Evolutionary conservation across 2,113 vertebrate species (phyloP).

Genomic region (Istiophorus platypterus): DNA sequence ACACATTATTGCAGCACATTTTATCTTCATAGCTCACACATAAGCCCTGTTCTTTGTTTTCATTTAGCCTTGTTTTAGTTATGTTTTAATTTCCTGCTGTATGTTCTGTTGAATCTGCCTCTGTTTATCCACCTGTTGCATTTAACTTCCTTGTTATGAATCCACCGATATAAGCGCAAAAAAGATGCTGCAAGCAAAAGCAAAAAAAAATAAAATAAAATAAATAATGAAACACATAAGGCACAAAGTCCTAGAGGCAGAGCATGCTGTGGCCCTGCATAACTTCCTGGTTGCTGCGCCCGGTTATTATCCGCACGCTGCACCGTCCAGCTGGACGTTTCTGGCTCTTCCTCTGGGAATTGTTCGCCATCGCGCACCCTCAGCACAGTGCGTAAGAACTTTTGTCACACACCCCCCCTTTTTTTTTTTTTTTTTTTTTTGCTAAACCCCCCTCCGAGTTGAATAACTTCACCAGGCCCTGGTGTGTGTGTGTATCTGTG

Average conservation of each 20-base stretch:
- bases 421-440: no score
- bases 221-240: no score
- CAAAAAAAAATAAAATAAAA: no score
- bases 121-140: conserved; percentile 15
- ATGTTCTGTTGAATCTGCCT: neutral
- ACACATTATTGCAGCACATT: neutral
- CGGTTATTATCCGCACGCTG: conserved; percentile 62
- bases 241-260: neutral
- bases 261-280: conserved; percentile 8
- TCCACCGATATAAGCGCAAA: neutral
- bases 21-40: neutral
- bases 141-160: neutral
- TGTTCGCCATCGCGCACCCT: conserved; percentile 40
- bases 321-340: conserved; percentile 44
- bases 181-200: neutral
- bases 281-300: conserved; percentile 61
- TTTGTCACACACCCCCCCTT: conserved; percentile 64
- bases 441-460: conserved; percentile 18
- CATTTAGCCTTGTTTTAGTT: neutral
- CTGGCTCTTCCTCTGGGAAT: conserved; percentile 43
- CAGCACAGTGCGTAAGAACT: conserved; percentile 41
- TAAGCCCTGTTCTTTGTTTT: neutral
- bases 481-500: no score
- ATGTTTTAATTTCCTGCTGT: neutral
- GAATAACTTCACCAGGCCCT: conserved; percentile 15